A percentile compares a stretch with the other conserved stretches of the same genome.
Conservation (phyloP, 2,797 vertebrate genomes). For the Dryobates pubescens region DNA sequence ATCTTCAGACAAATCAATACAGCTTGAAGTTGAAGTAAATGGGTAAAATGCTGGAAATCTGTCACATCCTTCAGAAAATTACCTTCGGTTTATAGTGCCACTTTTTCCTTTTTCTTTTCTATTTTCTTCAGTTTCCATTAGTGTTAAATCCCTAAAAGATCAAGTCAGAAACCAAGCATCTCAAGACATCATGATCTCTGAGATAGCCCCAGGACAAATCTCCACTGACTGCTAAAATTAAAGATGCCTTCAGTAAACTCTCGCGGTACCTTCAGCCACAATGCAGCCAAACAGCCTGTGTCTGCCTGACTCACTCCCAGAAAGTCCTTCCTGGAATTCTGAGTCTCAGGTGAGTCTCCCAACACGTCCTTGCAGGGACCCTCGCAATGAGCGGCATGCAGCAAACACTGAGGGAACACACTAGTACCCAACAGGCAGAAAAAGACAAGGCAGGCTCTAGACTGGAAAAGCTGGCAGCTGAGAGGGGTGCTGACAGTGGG, state of each 20-base stretch:
- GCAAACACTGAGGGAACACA: neutral
- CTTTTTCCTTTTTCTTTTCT: neutral
- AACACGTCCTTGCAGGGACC: neutral
- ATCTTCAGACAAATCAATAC: neutral
- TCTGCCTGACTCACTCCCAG: neutral
- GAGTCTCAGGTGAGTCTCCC: neutral
- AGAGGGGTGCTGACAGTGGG: neutral
- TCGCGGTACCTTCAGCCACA: neutral
- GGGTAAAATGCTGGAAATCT: neutral
- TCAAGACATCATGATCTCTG: neutral
- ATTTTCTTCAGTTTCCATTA: neutral
- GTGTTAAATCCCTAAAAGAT: neutral
- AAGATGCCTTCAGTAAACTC: neutral
- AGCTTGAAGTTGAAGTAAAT: neutral
- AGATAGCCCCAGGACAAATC: neutral
- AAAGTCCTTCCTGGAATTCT: neutral
- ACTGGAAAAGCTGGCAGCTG: neutral
- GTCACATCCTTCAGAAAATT: neutral
- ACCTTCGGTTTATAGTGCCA: neutral
- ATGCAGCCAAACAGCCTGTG: neutral
- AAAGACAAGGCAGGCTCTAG: neutral
- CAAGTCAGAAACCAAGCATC: neutral
- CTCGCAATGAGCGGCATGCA: accelerated
- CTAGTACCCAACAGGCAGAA: neutral
- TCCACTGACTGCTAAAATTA: neutral